These are phyloP conservation scores for Syrista parreyssii DNA, from an alignment of 2,888 invertebrate species.

Conservation along the genomic window DNA sequence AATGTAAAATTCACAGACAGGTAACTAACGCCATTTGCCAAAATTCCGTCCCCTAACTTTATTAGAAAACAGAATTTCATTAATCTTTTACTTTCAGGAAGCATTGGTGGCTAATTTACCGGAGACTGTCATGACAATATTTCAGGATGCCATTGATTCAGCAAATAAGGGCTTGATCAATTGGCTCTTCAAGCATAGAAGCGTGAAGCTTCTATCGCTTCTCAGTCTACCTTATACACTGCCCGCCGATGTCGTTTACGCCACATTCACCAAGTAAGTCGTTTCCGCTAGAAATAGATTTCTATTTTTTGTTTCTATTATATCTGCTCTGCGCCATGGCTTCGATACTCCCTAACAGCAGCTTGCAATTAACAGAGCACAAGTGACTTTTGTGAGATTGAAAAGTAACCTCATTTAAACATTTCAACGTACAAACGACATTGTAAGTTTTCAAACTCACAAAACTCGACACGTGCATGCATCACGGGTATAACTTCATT, in stretches of 20 bases:
- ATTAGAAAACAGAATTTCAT: neutral
- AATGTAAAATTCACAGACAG: conserved; percentile 89
- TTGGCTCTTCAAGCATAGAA: conserved; percentile 88
- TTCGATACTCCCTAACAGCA: neutral
- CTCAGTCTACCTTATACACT: conserved; percentile 87
- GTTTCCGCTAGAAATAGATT: neutral
- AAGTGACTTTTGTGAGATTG: neutral
- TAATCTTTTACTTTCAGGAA: conserved; percentile 71
- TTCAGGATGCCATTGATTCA: conserved; percentile 93
- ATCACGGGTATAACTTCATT: neutral
- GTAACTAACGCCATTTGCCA: conserved; percentile 65
- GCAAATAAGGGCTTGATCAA: conserved; percentile 91
- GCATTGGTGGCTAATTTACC: conserved; percentile 89
- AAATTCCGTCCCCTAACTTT: neutral
- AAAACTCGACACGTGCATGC: neutral
- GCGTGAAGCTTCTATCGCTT: conserved; percentile 83
- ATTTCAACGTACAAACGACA: neutral
- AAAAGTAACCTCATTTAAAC: neutral
- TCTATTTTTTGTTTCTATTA: neutral
- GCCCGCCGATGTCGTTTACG: conserved; percentile 89
- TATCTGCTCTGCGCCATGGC: neutral
- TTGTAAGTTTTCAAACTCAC: neutral
- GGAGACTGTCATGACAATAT: conserved; percentile 88
- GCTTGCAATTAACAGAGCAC: neutral
- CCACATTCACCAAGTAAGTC: conserved; percentile 88